These are phyloP conservation scores for Oscheius myriophilus DNA, from an alignment of 2,888 invertebrate species.

Conservation along the genomic window DNA sequence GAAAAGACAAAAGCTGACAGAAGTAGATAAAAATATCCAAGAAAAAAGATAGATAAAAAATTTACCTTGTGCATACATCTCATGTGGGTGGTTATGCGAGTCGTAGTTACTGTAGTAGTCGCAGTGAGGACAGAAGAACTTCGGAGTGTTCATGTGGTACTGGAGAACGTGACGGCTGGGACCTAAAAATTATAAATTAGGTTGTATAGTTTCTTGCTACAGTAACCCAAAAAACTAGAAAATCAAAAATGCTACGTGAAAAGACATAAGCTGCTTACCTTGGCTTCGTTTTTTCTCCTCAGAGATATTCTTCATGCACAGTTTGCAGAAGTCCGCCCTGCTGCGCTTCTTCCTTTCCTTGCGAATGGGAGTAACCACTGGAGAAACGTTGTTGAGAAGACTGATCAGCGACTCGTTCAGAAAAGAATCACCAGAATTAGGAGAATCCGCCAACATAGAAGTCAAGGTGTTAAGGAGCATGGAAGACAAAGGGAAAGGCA, in stretches of 20 bases:
- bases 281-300: slow-evolving; percentile 3
- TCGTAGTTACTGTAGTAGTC: slow-evolving; percentile 15
- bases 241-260: no score
- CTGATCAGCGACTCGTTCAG: no score
- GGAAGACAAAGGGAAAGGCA: not conserved
- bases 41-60: no score
- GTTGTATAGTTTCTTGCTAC: not conserved
- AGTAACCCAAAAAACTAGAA: not conserved
- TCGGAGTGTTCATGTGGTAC: not conserved
- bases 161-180: slow-evolving; percentile 18
- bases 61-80: not conserved
- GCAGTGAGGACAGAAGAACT: slow-evolving; percentile 8
- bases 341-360: no score
- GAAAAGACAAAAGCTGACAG: no score
- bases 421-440: no score
- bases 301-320: slow-evolving; percentile 13
- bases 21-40: no score
- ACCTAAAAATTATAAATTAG: not conserved
- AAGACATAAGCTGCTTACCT: not conserved
- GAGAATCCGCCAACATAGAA: not conserved
- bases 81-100: slow-evolving; percentile 5
- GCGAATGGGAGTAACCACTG: no score
- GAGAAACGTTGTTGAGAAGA: no score
- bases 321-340: not conserved
- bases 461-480: not conserved